Evolutionary conservation across 2,113 vertebrate species (phyloP).

Genomic region (Pseudorectes ferrugineus): DNA sequence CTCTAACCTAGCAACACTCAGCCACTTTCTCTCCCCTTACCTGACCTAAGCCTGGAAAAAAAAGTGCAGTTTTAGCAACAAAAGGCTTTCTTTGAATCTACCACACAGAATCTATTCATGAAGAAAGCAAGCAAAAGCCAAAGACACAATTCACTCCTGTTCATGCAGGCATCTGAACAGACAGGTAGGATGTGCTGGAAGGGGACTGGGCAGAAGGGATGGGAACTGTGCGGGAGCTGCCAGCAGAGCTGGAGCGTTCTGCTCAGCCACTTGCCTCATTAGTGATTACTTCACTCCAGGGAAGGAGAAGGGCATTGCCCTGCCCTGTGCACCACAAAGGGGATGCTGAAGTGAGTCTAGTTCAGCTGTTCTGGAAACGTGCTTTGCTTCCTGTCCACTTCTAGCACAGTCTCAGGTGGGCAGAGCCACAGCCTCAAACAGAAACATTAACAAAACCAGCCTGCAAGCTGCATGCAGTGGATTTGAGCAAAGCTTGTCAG

Average conservation of each 20-base stretch:
- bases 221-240: not conserved
- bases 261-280: rapidly evolving
- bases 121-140: not conserved
- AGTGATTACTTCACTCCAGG: not conserved
- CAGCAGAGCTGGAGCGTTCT: rapidly evolving
- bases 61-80: not conserved
- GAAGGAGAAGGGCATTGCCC: not conserved
- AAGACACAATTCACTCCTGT: not conserved
- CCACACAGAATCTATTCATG: not conserved
- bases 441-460: not conserved
- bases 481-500: not conserved
- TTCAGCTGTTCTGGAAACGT: not conserved
- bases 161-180: not conserved
- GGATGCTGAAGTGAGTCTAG: not conserved
- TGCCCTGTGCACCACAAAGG: not conserved
- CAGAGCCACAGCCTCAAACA: rapidly evolving
- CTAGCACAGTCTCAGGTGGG: not conserved
- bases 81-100: not conserved
- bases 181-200: not conserved
- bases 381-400: not conserved
- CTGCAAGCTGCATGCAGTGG: rapidly evolving
- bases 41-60: not conserved
- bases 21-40: not conserved
- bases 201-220: not conserved
- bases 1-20: not conserved